Evolutionary conservation across 2,888 invertebrate genomes (phyloP).

Genomic region (Salpingus planirostris): DNA sequence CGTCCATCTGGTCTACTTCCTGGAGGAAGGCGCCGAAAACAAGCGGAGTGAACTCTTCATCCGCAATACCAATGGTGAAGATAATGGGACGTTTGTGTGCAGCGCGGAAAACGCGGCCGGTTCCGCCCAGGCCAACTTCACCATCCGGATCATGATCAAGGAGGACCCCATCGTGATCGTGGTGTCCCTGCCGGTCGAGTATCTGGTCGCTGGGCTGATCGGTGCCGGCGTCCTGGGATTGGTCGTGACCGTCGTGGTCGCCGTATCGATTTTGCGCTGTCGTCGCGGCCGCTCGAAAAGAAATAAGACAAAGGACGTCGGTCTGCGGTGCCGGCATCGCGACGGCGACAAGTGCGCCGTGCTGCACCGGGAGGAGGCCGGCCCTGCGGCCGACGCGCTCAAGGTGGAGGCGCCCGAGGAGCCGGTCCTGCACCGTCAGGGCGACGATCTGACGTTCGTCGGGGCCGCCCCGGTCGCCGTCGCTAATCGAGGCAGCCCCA

Average conservation of each 20-base stretch:
- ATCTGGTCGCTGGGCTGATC: conserved; percentile 58
- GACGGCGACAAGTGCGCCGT: background rate
- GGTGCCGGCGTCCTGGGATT: conserved; percentile 55
- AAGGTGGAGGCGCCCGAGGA: too few species aligned
- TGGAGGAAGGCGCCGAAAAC: conserved; percentile 63
- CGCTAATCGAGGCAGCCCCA: conserved; percentile 48
- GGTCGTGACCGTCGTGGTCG: conserved; percentile 55
- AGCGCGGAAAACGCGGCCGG: conserved; percentile 80
- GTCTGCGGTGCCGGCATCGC: conserved; percentile 19
- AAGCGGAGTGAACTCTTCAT: conserved; percentile 73
- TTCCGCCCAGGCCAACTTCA: conserved; percentile 68
- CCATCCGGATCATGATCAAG: conserved; percentile 65
- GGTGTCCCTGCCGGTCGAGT: conserved; percentile 54
- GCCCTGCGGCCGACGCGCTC: too few species aligned
- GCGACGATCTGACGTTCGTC: too few species aligned
- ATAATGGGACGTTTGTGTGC: conserved; percentile 81
- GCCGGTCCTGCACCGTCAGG: too few species aligned
- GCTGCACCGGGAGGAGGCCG: too few species aligned
- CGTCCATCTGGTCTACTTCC: conserved; percentile 58
- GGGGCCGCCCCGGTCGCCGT: conserved; percentile 25
- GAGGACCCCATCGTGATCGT: conserved; percentile 63
- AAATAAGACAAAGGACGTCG: conserved; percentile 14
- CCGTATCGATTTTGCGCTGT: conserved; percentile 41
- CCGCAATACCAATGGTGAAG: conserved; percentile 65
- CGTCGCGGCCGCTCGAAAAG: background rate